Evolutionary conservation across 2,888 invertebrate species (phyloP), one percentile per base, ranked within the genome.

Genomic region (Eristalis intricaria): DNA sequence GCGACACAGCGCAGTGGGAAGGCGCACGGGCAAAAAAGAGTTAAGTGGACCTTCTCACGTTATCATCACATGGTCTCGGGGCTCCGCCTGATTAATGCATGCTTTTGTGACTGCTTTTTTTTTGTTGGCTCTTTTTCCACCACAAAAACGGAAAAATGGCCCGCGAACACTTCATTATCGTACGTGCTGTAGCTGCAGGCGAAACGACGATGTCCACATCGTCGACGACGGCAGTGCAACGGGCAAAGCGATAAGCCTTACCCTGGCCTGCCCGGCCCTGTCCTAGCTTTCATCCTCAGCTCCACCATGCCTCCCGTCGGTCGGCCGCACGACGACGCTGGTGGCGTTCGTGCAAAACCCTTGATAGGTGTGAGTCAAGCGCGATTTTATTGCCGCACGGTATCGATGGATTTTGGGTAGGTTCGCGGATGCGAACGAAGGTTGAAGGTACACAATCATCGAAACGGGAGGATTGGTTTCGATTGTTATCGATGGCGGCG

Each of bases 31-130:
- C 71, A 65, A 75, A 64, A 26, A 66, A 78, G 64, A 79, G 78
- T 83, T 87, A 84, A 87, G 79, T 87, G 87, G 80, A 87, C 83
- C 87, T 84, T 87, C 87, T 79, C 87, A 87, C 80, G 87, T 87
- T 87, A 87, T 84, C 84, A 84, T 84, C 87, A 87, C 87, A 83
- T 80, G 87, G 79, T 65, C 70, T 50, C 70, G 74, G 22, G 63
- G 63, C 43, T 76, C 69, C 76, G 84, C 79, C 84, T 87, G 84
- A 87, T 87, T 77, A 87, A 84, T 87, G 75, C 76, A 80, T 76
- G 87, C 66, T 84, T 86, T 87, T 79, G 76, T 73, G 84, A 64
- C 50, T 69, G 23, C 50, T 70, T 85, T 78, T 74, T 38, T 50
- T 50, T 19, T 50, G 50, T 8, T 50, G 19, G 50, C 50, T 50